Conservation (phyloP, 2,888 invertebrate species). For the Oegoconia quadripuncta region DNA sequence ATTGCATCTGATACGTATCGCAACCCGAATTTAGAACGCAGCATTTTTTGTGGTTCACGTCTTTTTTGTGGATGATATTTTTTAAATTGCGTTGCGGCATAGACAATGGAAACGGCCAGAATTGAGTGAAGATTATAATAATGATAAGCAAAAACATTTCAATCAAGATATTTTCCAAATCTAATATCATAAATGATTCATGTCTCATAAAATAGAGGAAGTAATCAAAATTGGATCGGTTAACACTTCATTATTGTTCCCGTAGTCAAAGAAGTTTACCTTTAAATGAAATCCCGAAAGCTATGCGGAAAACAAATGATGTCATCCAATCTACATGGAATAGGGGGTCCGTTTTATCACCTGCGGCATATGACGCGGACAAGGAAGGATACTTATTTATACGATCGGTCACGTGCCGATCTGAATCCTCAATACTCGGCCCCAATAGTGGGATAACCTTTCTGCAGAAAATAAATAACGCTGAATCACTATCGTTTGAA, state of each 20-base stretch:
- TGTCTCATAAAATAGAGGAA: too few relatives aligned
- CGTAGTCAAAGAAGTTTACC: background rate
- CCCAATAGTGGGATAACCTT: conserved; percentile 34
- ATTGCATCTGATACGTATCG: conserved; percentile 16
- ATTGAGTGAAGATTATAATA: too few relatives aligned
- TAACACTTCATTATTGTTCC: too few relatives aligned
- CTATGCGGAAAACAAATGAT: conserved; percentile 4
- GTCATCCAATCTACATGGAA: conserved; percentile 25
- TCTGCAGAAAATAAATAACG: conserved; percentile 21
- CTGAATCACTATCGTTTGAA: conserved; percentile 25
- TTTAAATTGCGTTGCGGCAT: too few relatives aligned
- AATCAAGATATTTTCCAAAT: too few relatives aligned
- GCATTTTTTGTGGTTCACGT: too few relatives aligned
- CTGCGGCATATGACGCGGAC: conserved; percentile 39
- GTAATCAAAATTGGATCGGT: too few relatives aligned
- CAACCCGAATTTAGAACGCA: background rate
- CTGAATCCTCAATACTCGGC: conserved; percentile 35
- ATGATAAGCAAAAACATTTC: too few relatives aligned
- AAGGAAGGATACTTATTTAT: conserved; percentile 21
- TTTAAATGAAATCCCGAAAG: background rate
- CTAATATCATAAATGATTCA: too few relatives aligned
- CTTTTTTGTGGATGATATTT: too few relatives aligned
- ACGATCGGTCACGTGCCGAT: conserved; percentile 27
- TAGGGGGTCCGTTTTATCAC: conserved; percentile 30
- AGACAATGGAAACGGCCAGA: too few relatives aligned